These are phyloP conservation scores for Heliconius sara DNA, from an alignment of 2,888 invertebrate species.

Conservation along the genomic window DNA sequence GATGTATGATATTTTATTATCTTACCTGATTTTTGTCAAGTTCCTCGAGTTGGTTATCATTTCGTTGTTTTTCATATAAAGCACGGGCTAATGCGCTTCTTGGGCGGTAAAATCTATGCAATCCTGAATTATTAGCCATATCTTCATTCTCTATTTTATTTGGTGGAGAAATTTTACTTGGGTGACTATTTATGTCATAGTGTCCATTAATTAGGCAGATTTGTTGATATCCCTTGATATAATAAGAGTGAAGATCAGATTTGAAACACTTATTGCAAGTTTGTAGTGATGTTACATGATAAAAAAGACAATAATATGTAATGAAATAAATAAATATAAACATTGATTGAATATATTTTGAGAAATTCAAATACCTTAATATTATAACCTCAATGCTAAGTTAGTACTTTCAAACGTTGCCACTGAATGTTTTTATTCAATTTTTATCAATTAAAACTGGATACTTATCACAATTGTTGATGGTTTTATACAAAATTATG, in stretches of 20 bases:
- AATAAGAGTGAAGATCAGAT: constrained; percentile 65
- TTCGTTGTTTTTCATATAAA: constrained; percentile 88
- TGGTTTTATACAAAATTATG: constrained; percentile 17
- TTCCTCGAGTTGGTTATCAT: constrained; percentile 86
- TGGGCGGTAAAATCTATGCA: constrained; percentile 84
- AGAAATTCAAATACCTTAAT: constrained; percentile 44
- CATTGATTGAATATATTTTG: constrained; percentile 55
- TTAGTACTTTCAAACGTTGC: background rate
- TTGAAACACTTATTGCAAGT: constrained; percentile 51
- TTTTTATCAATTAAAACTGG: constrained; percentile 10
- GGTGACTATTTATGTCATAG: constrained; percentile 49
- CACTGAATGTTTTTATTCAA: background rate
- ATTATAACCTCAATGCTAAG: constrained; percentile 47
- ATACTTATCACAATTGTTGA: constrained; percentile 17
- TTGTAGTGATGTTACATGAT: constrained; percentile 45
- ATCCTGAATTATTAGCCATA: constrained; percentile 67
- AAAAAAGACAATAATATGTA: constrained; percentile 44
- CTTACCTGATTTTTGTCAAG: constrained; percentile 89
- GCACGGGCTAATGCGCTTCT: constrained; percentile 89
- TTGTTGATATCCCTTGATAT: constrained; percentile 63
- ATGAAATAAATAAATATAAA: constrained; percentile 47
- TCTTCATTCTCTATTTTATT: constrained; percentile 50
- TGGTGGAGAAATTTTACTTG: constrained; percentile 39
- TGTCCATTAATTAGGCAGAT: constrained; percentile 54
- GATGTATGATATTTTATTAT: background rate